A percentile compares a stretch with the other conserved stretches of the same genome.
Conservation (phyloP, 2,113 vertebrate species). For the Andinoacara biseriatus region DNA sequence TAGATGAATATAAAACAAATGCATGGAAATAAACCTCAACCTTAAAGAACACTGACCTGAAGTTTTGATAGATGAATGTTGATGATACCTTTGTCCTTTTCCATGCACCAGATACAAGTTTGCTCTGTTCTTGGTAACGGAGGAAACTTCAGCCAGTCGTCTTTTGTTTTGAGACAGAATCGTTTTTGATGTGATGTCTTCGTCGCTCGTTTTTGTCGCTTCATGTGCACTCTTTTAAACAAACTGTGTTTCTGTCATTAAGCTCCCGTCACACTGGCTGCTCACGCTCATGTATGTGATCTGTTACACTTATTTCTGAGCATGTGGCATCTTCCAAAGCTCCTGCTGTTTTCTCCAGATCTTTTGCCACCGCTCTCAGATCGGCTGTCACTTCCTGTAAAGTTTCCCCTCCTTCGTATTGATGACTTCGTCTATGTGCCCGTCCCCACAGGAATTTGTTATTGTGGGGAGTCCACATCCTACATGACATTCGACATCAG, state of each 20-base stretch:
- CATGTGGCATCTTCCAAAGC: not conserved
- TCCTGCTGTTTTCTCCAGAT: not conserved
- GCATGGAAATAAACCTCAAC: not conserved
- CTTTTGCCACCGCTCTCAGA: not conserved
- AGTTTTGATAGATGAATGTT: not conserved
- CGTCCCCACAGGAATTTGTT: conserved; percentile 32
- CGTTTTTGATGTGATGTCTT: too few species aligned
- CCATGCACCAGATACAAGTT: not conserved
- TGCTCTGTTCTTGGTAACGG: not conserved
- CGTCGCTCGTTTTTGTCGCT: not conserved
- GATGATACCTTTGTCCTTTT: too few species aligned
- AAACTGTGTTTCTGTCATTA: not conserved
- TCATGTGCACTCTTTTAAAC: not conserved
- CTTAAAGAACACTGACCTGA: not conserved
- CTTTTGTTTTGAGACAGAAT: not conserved
- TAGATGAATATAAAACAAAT: too few species aligned
- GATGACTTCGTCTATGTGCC: conserved; percentile 17
- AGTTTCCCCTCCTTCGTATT: not conserved
- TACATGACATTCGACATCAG: conserved; percentile 52
- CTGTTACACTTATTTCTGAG: not conserved
- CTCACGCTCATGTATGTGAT: not conserved
- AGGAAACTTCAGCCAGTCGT: not conserved
- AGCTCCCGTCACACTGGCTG: fast-evolving
- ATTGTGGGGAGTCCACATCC: conserved; percentile 23
- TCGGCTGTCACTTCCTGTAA: conserved; percentile 37